A percentile compares a stretch with the other conserved stretches of the same genome.
phyloP scores from a whole-genome alignment of 2,113 vertebrate genomes.

The Ciconia boyciana region DNA sequence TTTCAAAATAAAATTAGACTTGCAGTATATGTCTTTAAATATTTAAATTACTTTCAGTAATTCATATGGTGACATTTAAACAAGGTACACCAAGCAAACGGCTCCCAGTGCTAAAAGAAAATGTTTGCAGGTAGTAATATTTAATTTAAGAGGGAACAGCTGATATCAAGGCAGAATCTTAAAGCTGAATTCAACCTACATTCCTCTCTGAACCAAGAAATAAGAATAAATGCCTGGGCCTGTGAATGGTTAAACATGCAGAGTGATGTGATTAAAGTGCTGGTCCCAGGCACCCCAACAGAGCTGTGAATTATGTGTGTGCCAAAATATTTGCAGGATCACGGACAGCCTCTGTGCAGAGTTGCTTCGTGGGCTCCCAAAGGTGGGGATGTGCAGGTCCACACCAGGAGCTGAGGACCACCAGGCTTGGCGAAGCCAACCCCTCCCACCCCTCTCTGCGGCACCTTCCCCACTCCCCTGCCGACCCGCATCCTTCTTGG shows the following conservation, averaged over 20 bases:
- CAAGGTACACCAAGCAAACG: slow-evolving; percentile 25
- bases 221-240: background rate
- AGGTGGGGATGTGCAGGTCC: background rate
- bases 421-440: background rate
- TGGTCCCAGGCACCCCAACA: background rate
- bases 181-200: slow-evolving; percentile 1
- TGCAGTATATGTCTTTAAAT: slow-evolving; percentile 50
- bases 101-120: slow-evolving; percentile 51
- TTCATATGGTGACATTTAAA: slow-evolving; percentile 65
- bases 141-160: slow-evolving; percentile 40
- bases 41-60: slow-evolving; percentile 61
- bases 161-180: slow-evolving; percentile 38
- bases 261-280: background rate
- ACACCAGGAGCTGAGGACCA: fast-evolving
- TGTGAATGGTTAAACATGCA: background rate
- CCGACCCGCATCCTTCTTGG: background rate
- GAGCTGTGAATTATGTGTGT: background rate
- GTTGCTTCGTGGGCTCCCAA: background rate
- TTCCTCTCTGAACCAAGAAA: background rate
- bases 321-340: background rate
- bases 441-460: background rate
- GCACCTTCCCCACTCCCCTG: background rate
- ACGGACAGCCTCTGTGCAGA: background rate
- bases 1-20: slow-evolving; percentile 46
- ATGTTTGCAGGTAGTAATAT: slow-evolving; percentile 54